Conservation (phyloP, 2,113 vertebrate species). For the Cepphus grylle region DNA sequence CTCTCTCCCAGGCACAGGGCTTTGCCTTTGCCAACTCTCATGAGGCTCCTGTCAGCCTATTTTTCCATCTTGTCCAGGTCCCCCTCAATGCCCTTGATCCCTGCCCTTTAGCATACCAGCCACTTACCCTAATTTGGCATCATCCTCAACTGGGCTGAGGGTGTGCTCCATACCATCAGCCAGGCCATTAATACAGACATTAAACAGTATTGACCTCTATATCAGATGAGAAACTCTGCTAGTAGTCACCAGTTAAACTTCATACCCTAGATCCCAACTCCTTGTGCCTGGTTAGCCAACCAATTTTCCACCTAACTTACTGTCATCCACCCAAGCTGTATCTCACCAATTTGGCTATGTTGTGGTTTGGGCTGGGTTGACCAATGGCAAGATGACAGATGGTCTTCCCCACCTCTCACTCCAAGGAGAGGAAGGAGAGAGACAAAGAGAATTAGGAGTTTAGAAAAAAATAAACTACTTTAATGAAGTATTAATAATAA, state of each 20-base stretch:
- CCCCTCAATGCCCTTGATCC: background rate
- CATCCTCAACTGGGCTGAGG: background rate
- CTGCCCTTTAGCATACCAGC: background rate
- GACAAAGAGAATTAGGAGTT: no score
- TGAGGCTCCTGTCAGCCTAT: background rate
- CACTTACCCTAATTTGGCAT: background rate
- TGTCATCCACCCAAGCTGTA: background rate
- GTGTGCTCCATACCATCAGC: background rate
- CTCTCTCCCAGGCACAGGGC: background rate
- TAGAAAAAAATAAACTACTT: no score
- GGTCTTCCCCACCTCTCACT: no score
- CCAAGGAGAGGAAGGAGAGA: no score
- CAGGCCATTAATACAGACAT: background rate
- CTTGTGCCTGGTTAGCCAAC: background rate
- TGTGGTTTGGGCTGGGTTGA: no score
- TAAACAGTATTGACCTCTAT: background rate
- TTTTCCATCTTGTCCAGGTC: background rate
- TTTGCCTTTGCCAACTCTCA: background rate
- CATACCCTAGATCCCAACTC: background rate
- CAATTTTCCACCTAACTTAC: background rate
- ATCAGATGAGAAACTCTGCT: background rate
- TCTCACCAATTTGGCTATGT: background rate
- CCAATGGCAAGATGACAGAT: no score
- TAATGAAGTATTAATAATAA: no score
- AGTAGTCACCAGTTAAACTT: background rate